Percentiles rank a stretch among this genome's conserved stretches.
These are phyloP conservation scores for Philhelius pedissequus DNA, from an alignment of 2,888 invertebrate genomes.

Conservation along the genomic window DNA sequence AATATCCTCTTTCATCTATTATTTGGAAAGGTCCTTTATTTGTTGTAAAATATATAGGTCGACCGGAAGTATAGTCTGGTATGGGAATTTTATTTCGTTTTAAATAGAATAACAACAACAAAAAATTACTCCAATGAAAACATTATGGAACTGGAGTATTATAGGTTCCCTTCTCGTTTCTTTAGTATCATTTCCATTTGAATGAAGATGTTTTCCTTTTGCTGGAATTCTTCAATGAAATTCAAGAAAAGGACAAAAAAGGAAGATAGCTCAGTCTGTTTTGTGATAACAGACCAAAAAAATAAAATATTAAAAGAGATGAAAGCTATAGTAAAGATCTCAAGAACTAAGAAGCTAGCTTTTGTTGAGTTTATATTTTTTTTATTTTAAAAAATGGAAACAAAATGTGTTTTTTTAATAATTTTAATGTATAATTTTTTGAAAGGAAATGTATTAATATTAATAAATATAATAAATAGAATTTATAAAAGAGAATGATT, in stretches of 20 bases:
- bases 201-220: conserved; percentile 14
- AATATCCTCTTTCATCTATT: conserved; percentile 9
- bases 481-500: too few species aligned
- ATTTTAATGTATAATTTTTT: too few species aligned
- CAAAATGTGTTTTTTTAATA: background rate
- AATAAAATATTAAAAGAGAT: background rate
- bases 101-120: background rate
- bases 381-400: background rate
- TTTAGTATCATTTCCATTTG: conserved; percentile 4
- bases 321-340: background rate
- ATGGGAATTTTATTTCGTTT: conserved; percentile 27
- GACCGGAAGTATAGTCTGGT: background rate
- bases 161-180: background rate
- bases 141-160: conserved; percentile 21
- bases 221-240: background rate
- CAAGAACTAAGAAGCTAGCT: background rate
- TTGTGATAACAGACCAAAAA: background rate
- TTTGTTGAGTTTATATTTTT: background rate
- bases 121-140: conserved; percentile 3
- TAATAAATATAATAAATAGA: too few species aligned
- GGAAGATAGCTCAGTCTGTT: background rate
- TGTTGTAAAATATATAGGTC: background rate
- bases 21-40: conserved; percentile 11
- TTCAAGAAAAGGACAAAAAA: background rate
- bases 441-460: too few species aligned